A percentile compares a stretch with the other conserved stretches of the same genome.
These are phyloP conservation scores for Thrips palmi DNA, from an alignment of 1,140 invertebrate genomes.

Conservation along the genomic window DNA sequence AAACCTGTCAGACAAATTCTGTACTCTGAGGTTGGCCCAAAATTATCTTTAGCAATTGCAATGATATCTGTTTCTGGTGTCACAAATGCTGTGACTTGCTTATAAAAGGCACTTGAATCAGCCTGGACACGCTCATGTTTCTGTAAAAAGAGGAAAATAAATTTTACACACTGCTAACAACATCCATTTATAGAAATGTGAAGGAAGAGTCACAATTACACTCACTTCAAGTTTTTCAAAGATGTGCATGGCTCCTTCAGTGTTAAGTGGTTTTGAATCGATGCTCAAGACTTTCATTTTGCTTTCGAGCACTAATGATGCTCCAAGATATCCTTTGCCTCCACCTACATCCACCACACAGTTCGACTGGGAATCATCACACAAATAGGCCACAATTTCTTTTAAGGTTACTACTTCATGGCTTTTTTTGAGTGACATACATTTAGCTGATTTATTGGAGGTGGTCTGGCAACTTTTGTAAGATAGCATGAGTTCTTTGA, in stretches of 20 bases:
- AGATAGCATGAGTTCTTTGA: conserved; percentile 2
- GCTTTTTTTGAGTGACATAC: conserved; percentile 45
- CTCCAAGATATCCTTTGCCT: conserved; percentile 68
- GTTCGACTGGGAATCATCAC: conserved; percentile 15
- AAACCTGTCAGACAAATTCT: conserved; percentile 33
- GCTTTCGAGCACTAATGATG: conserved; percentile 47
- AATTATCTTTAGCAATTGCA: conserved; percentile 18
- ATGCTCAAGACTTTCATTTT: conserved; percentile 55
- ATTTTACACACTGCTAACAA: too few relatives aligned
- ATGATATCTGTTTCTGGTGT: conserved; percentile 4
- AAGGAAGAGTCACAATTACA: too few relatives aligned
- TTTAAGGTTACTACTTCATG: conserved; percentile 55
- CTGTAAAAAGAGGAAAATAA: too few relatives aligned
- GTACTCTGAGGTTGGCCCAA: conserved; percentile 15
- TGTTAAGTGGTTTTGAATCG: conserved; percentile 46
- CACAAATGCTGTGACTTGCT: conserved; percentile 11
- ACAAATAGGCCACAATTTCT: conserved; percentile 28
- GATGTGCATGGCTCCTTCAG: conserved; percentile 45
- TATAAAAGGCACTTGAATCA: conserved; percentile 8
- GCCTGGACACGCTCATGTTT: too few relatives aligned
- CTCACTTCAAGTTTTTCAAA: too few relatives aligned
- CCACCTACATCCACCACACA: conserved; percentile 67
- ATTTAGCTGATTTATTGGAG: conserved; percentile 4
- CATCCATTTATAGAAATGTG: too few relatives aligned
- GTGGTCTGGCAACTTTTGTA: not conserved